These are phyloP conservation scores for Propsilocerus akamusi DNA, from an alignment of 1,140 invertebrate genomes.

Conservation along the genomic window DNA sequence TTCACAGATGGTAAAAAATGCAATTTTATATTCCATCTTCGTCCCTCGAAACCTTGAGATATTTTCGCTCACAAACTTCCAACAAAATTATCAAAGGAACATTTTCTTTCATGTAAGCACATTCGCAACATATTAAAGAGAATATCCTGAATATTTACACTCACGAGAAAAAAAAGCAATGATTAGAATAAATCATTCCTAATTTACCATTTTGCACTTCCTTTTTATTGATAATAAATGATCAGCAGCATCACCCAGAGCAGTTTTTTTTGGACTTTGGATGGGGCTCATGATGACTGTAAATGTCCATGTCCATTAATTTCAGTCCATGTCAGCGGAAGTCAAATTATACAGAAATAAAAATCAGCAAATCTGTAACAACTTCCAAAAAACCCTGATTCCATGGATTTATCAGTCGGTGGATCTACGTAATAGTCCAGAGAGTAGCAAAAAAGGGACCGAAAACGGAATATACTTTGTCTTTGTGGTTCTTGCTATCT, in stretches of 20 bases:
- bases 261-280: not conserved
- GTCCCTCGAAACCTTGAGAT: too few relatives aligned
- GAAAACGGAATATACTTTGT: not conserved
- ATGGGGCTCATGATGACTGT: not conserved
- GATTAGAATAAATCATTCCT: not conserved
- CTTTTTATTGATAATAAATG: conserved; percentile 2
- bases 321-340: conserved; percentile 3
- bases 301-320: conserved; percentile 1
- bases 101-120: too few relatives aligned
- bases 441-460: not conserved
- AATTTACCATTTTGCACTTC: conserved; percentile 3
- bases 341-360: not conserved
- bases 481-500: conserved; percentile 3
- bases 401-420: too few relatives aligned
- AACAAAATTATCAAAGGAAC: too few relatives aligned
- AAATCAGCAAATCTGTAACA: not conserved
- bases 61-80: too few relatives aligned
- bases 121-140: too few relatives aligned
- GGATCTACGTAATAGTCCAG: too few relatives aligned
- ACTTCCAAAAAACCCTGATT: not conserved
- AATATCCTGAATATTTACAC: too few relatives aligned
- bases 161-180: not conserved
- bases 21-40: too few relatives aligned
- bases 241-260: not conserved
- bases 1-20: not conserved